A percentile compares a stretch with the other conserved stretches of the same genome.
These are phyloP conservation scores for Gallinago undulata DNA, from an alignment of 2,113 vertebrate genomes.

Conservation along the genomic window DNA sequence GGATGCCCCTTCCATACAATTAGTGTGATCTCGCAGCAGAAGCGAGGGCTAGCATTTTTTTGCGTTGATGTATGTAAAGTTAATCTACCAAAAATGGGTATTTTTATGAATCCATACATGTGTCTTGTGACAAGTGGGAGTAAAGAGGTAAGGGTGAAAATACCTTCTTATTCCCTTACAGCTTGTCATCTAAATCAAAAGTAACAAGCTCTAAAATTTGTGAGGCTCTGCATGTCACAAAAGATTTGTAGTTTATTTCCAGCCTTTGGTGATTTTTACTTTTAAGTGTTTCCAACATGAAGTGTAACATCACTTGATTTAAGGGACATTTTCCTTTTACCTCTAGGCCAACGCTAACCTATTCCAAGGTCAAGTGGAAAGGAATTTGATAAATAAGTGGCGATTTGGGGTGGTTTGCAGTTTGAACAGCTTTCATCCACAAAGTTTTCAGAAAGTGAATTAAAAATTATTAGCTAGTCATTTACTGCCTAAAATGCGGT, in stretches of 20 bases:
- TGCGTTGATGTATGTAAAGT: neutral
- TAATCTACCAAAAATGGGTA: neutral
- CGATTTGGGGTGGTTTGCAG: neutral
- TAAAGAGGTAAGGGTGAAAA: neutral
- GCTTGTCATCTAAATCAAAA: slow-evolving; percentile 51
- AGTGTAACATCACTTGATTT: slow-evolving; percentile 46
- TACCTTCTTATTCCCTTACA: slow-evolving; percentile 4
- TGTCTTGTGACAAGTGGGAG: neutral
- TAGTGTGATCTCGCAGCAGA: neutral
- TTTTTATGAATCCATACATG: neutral
- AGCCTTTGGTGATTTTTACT: slow-evolving; percentile 30
- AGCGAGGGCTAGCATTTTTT: neutral
- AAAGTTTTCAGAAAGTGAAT: neutral
- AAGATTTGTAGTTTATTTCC: slow-evolving; percentile 40
- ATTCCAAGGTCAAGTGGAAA: slow-evolving; percentile 51
- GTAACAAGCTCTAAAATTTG: slow-evolving; percentile 33
- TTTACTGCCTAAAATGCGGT: neutral
- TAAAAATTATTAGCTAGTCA: neutral
- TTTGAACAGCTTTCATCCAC: neutral
- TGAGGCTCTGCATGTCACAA: slow-evolving; percentile 10
- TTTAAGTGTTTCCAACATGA: slow-evolving; percentile 44
- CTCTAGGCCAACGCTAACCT: slow-evolving; percentile 28
- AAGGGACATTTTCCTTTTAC: slow-evolving; percentile 43
- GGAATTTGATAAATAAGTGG: slow-evolving; percentile 23
- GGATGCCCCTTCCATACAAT: neutral